Evolutionary conservation across 2,888 invertebrate species (phyloP), one percentile per base, ranked within the genome.

Genomic region (Gordius sp.): DNA sequence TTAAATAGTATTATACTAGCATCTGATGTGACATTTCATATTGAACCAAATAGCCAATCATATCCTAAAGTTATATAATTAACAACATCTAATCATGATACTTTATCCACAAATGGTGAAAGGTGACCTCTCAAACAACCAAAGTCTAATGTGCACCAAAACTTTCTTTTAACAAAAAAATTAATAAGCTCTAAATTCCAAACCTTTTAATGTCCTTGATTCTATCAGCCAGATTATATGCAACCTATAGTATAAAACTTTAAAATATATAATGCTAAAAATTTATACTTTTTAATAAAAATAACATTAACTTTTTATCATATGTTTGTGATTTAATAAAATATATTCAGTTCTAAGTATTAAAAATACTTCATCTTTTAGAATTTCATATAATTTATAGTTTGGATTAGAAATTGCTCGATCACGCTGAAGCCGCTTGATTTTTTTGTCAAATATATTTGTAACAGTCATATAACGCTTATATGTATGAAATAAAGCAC

Each of bases 371-470:
- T 33, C 39, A 33, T 33, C 39, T n/a, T n/a, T 33, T n/a, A 33
- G n/a, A 8, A 33, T n/a, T 33, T 33, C 39, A 33, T 33, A 33
- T n/a, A n/a, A 33, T 33, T 33, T n/a, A 33, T 13, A 33, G n/a
- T n/a, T 33, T 33, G 8, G 8, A n/a, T 33, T 18, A 55, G n/a
- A 24, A 18, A 55, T 24, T 55, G 26, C 25, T 55, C n/a, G 2
- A 28, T 47, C 39, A 2, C 39, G 56, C 4, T 55, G 55, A 24
- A 55, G 25, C 2, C 2, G 20, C 16, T 55, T 8, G 2, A n/a
- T 2, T 25, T 24, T n/a, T 28, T 2, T 56, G 59, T 62, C 59
- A 65, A 63, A 60, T 63, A 63, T 55, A 41, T 59, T 57, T 41
- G 58, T 59, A 56, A 63, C 61, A n/a, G n/a, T n/a, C n/a, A n/a